Base-by-base conservation (phyloP, 2,888 invertebrate genomes). In the Protophormia terraenovae region DNA sequence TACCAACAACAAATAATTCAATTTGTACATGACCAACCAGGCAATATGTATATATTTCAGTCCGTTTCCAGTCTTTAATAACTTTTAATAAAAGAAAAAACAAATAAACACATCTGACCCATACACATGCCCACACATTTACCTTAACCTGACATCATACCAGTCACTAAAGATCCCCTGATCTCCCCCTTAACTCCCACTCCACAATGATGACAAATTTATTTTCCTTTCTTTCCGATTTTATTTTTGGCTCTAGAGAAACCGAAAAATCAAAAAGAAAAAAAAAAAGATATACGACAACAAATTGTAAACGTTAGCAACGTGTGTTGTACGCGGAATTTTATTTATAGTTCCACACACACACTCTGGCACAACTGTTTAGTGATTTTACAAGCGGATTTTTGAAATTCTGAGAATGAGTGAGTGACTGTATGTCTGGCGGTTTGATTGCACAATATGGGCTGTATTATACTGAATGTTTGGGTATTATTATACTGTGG, bases 311-410 rank as follows among this genome's bases (percentile, higher is more conserved):
- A 58, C n/a, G 45, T 55, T 1, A 47, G 24, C 3, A 41, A 29
- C n/a, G 12, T 10, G 38, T 22, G 47, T 45, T 55, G 16, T 45
- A 66, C 27, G 64, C 55, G 19, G 77, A 75, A 64, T 75, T 69
- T 85, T 82, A 78, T 85, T 85, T 85, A 77, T 85, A 78, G 84
- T 76, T 71, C 45, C 67, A 67, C 67, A 77, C 72, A 72, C 58
- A 58, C n/a, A n/a, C n/a, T n/a, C 27, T 55, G 47, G 29, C 35
- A 22, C 71, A 72, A 67, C 38, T 76, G 76, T 60, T 19, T 50
- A 27, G 58, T 47, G 69, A 75, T 84, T 76, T 35, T 53, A 10
- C 41, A 45, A 22, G 22, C 27, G 22, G 38, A 81, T 75, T 75
- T 81, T 81, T 76, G 10, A 76, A 82, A 75, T 82, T 83, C 82